Evolutionary conservation across 2,113 vertebrate genomes (phyloP).

Genomic region (Loxodonta africana): DNA sequence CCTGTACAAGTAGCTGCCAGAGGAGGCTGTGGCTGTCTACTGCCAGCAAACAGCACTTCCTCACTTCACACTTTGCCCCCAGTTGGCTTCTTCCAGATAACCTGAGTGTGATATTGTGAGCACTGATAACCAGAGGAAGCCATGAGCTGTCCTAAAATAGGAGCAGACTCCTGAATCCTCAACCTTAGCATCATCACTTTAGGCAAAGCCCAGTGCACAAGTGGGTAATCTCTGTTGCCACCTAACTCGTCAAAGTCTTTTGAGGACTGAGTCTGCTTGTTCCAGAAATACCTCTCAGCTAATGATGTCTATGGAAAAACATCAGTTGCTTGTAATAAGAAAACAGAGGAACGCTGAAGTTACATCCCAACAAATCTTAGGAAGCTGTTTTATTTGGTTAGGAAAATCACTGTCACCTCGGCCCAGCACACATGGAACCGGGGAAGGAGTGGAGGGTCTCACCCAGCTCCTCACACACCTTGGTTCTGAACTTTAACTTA

Average conservation of each 20-base stretch:
- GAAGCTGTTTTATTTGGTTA: accelerated
- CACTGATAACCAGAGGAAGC: slow-evolving; percentile 69
- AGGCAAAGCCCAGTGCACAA: slow-evolving; percentile 59
- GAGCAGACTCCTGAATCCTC: slow-evolving; percentile 59
- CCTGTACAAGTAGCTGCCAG: slow-evolving; percentile 54
- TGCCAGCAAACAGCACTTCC: slow-evolving; percentile 51
- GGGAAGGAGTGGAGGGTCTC: accelerated
- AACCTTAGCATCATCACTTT: slow-evolving; percentile 30
- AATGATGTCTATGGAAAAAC: slow-evolving; percentile 13
- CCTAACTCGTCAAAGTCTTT: slow-evolving; percentile 65
- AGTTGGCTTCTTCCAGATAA: slow-evolving; percentile 58
- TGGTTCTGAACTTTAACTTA: not conserved
- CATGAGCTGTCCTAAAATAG: slow-evolving; percentile 79
- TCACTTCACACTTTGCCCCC: slow-evolving; percentile 75
- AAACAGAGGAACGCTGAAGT: not conserved
- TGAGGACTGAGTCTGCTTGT: slow-evolving; percentile 49
- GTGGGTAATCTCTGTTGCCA: slow-evolving; percentile 2
- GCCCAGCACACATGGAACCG: accelerated
- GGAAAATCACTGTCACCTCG: not conserved
- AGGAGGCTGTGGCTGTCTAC: slow-evolving; percentile 35
- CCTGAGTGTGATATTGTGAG: slow-evolving; percentile 44
- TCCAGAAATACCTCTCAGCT: slow-evolving; percentile 68
- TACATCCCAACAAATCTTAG: not conserved
- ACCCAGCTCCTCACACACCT: accelerated
- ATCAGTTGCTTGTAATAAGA: not conserved